Evolutionary conservation across 2,888 invertebrate species (phyloP), one percentile per base, ranked within the genome.

Genomic region (Tortricodes alternella): DNA sequence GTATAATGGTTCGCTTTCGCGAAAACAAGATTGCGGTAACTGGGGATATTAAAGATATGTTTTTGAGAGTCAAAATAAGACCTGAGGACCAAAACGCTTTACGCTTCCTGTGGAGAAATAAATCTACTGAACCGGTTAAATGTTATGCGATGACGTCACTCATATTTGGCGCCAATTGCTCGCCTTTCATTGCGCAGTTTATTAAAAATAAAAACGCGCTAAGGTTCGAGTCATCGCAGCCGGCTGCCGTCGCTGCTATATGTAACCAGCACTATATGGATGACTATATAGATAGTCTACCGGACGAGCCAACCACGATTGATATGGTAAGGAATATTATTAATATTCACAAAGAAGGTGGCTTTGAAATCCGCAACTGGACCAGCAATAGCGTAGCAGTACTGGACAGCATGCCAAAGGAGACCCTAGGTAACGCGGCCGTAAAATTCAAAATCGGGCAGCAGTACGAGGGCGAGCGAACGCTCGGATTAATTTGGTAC

Each of bases 1-100:
- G 74, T 2, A 71, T 81, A 0, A 39, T 83, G 38, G 64, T 74
- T 57, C 68, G 74, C 1, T 84, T 83, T 53, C 53, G 80, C 32
- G 68, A 74, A 60, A 60, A 69, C n/a, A 62, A 49, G 27, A 55
- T 77, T 3, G 81, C 71, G 2, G 63, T 83, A 2, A 64, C 53
- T n/a, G 75, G 64, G 0, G 71, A 72, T 53, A 66, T 74, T n/a
- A 65, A 53, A 52, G 65, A 62, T 59, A 71, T 73, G 67, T 73
- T 74, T 41, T 62, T 70, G 5, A 61, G 74, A 37, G 57, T 71
- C 0, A 55, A 64, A 19, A 70, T 76, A 16, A 62, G 59, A 2
- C 15, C 55, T 1, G 61, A 67, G 37, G 73, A 77, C 49, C 67
- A 70, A 61, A 52, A 68, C 43, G 67, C 71, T 1, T 68, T 73